Conservation (phyloP, 2,113 vertebrate genomes). For the Nesoenas mayeri region DNA sequence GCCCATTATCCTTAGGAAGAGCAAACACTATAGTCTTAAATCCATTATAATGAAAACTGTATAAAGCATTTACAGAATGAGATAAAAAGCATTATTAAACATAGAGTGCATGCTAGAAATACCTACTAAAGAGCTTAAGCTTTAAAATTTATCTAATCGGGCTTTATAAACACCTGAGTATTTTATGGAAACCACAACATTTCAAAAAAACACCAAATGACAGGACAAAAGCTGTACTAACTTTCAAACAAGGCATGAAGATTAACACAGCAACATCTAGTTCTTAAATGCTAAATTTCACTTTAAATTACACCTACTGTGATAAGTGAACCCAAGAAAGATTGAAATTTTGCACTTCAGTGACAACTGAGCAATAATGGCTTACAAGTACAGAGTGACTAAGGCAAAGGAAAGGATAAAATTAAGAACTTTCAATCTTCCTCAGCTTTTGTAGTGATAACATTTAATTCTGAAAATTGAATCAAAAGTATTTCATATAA, state of each 20-base stretch:
- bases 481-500: background rate
- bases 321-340: background rate
- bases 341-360: background rate
- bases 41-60: background rate
- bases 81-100: background rate
- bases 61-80: background rate
- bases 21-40: background rate
- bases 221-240: background rate
- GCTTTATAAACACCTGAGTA: background rate
- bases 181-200: background rate
- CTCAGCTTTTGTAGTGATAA: background rate
- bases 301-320: background rate
- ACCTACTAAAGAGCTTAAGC: background rate
- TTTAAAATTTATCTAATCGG: background rate
- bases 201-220: background rate
- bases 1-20: background rate
- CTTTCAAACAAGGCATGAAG: background rate
- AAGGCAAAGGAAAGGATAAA: background rate
- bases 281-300: background rate
- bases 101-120: background rate
- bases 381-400: background rate
- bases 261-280: background rate
- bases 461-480: background rate
- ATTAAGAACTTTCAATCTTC: background rate
- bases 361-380: background rate